Evolutionary conservation across 37 sponge, comb jelly and placozoan genomes (phyloP).

Genomic region (Haliclona indistincta): DNA sequence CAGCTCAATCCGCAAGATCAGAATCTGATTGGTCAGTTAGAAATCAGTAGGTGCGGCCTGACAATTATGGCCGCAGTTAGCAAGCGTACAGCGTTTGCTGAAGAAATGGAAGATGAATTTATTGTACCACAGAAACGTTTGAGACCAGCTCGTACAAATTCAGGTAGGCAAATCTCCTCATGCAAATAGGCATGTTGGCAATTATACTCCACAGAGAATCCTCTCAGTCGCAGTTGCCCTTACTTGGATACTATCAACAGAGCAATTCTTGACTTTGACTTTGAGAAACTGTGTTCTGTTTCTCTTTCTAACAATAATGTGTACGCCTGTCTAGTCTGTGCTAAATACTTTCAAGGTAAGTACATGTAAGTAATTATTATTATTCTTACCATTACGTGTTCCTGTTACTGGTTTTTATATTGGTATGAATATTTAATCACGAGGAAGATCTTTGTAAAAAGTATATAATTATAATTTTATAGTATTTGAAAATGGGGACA

Average conservation of each 20-base stretch:
- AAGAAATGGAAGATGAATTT: constrained; percentile 51
- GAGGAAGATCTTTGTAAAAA: too few species aligned
- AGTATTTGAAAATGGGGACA: too few species aligned
- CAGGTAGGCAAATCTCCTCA: constrained; percentile 12
- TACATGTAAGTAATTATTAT: background rate
- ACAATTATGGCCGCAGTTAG: too few species aligned
- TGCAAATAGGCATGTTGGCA: too few species aligned
- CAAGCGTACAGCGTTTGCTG: too few species aligned
- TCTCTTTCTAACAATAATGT: constrained; percentile 95
- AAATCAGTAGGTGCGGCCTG: too few species aligned
- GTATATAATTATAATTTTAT: too few species aligned
- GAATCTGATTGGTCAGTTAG: too few species aligned
- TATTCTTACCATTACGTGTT: background rate
- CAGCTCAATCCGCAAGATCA: too few species aligned
- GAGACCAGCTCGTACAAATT: background rate
- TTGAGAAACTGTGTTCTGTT: constrained; percentile 97
- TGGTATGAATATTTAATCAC: too few species aligned
- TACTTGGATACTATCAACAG: constrained; percentile 91
- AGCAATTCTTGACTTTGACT: constrained; percentile 94
- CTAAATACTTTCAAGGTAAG: constrained; percentile 98
- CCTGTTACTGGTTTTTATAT: background rate
- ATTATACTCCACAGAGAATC: constrained; percentile 38
- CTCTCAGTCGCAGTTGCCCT: constrained; percentile 69
- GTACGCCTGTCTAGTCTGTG: constrained; percentile 98
- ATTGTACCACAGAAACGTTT: constrained; percentile 42